These are phyloP conservation scores for Cheirogaleus medius DNA, from an alignment of 2,113 vertebrate genomes.

Conservation along the genomic window DNA sequence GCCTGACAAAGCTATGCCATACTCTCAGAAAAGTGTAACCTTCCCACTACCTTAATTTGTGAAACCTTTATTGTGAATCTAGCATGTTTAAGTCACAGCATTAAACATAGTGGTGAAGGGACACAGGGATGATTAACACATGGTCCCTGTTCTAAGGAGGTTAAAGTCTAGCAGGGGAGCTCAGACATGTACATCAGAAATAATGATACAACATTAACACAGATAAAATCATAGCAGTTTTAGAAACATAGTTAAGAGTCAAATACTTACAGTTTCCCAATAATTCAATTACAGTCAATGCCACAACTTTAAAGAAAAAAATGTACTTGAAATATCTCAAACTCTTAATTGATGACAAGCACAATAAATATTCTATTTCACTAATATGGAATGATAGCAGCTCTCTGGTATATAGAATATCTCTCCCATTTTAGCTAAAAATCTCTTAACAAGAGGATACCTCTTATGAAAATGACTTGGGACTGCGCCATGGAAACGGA, in stretches of 20 bases:
- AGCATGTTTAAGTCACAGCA: neutral
- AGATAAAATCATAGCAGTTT: constrained; percentile 1
- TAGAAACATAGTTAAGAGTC: neutral
- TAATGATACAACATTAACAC: neutral
- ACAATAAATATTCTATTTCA: constrained; percentile 23
- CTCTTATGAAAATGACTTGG: constrained; percentile 20
- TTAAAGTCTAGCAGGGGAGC: neutral
- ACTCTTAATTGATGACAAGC: neutral
- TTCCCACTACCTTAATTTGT: neutral
- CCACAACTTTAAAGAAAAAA: constrained; percentile 14
- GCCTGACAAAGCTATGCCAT: neutral
- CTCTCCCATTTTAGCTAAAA: neutral
- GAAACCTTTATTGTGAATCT: neutral
- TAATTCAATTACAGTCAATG: neutral
- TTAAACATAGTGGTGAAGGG: neutral
- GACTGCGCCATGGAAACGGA: neutral
- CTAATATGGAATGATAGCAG: neutral
- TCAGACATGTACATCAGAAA: neutral
- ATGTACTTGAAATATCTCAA: neutral
- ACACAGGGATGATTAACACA: neutral
- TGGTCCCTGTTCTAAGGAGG: neutral
- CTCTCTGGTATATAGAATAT: neutral
- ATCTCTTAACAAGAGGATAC: constrained; percentile 4
- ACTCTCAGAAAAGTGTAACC: neutral
- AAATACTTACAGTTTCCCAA: neutral